Base-by-base conservation (phyloP, 2,888 invertebrate species). In the Arrhopalites spinosus region DNA sequence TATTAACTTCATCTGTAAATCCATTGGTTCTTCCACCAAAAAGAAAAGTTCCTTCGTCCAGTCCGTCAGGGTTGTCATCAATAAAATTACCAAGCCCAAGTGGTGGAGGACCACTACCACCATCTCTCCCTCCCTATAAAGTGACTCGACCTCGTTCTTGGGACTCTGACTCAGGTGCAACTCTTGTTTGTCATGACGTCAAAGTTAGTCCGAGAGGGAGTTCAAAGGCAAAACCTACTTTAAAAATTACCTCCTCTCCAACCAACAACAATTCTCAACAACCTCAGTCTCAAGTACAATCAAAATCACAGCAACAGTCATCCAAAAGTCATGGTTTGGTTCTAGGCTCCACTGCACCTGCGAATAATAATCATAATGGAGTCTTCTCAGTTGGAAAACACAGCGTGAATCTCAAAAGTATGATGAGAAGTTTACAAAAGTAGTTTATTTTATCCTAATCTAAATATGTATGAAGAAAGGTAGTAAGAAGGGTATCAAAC, bases 81-180 rank as follows among this genome's bases (percentile, higher is more conserved):
- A 45, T n/a, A n/a, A n/a, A n/a, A n/a, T n/a, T n/a, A n/a, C n/a
- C n/a, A n/a, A n/a, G n/a, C n/a, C n/a, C n/a, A n/a, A n/a, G n/a
- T n/a, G n/a, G n/a, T n/a, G n/a, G n/a, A n/a, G n/a, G 36, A 17
- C 45, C 43, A 13, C 15, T 23, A 29, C 50, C 74, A 25, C 76
- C 74, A 0, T 56, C 73, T 15, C 78, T 74, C 17, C 80, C 77
- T 47, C 77, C 78, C 11, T 72, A 70, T 2, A 73, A 66, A 25
- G 76, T 59, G 11, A 17, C 56, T 3, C 56, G 30, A 66, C 74
- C 78, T 25, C 77, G 74, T 64, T 79, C 79, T 23, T 81, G 81
- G 81, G 78, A 81, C 63, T 73, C 76, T 68, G 78, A 74, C 76
- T 76, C 72, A n/a, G 75, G 66, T 8, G 56, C 71, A 13, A 75